phyloP scores from a whole-genome alignment of 2,797 vertebrate species.

The Sparus aurata region DNA sequence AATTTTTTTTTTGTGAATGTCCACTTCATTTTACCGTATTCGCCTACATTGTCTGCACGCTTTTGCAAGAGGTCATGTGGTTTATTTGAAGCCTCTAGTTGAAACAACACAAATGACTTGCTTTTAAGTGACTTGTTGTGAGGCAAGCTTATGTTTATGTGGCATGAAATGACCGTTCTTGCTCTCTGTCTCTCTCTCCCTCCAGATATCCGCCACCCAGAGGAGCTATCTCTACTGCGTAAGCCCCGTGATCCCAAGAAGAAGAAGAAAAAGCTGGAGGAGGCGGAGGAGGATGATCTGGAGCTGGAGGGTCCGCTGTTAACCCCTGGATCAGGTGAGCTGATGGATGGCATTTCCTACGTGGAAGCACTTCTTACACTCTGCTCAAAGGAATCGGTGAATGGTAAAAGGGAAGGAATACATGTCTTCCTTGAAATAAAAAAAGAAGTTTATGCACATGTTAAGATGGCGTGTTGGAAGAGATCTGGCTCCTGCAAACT shows the following conservation, averaged over 20 bases:
- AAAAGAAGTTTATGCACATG: not conserved
- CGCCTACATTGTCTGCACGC: conserved; percentile 4
- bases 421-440: not conserved
- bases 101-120: conserved; percentile 41
- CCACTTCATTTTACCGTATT: conserved; percentile 7
- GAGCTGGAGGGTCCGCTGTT: conserved; percentile 95
- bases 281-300: conserved; percentile 91
- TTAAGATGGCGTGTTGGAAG: not conserved
- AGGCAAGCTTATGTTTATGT: conserved; percentile 39
- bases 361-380: not conserved
- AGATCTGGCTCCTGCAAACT: not conserved
- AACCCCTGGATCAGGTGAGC: conserved; percentile 95
- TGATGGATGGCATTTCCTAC: not conserved
- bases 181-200: not conserved
- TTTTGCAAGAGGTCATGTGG: conserved; percentile 2
- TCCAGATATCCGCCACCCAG: conserved; percentile 97
- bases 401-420: not conserved
- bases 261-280: conserved; percentile 99
- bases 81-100: conserved; percentile 45
- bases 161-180: conserved; percentile 29
- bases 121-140: conserved; percentile 22
- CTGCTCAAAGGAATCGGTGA: not conserved
- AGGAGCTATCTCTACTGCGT: conserved; percentile 96
- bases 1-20: conserved; percentile 7
- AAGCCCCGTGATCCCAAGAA: conserved; percentile 98